Percentiles rank a stretch among this genome's conserved stretches.
phyloP scores from a whole-genome alignment of 2,888 invertebrate genomes.

The Poecilus cupreus region DNA sequence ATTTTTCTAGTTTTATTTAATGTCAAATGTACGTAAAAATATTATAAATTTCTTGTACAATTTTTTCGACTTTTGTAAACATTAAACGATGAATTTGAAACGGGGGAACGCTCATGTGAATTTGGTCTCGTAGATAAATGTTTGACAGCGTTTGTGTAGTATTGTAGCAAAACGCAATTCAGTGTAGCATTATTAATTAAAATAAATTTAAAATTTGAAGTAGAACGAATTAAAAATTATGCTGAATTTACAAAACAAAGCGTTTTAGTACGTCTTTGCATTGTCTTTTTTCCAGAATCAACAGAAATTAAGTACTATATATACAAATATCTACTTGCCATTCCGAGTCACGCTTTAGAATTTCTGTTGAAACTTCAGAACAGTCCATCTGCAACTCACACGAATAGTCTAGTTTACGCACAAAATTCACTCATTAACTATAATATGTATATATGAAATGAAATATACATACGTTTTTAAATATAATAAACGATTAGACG shows the following conservation, averaged over 20 bases:
- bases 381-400: background rate
- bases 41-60: too few relatives aligned
- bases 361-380: slow-evolving; percentile 36
- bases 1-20: too few relatives aligned
- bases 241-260: slow-evolving; percentile 28
- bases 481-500: slow-evolving; percentile 26
- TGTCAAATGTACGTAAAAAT: too few relatives aligned
- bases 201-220: background rate
- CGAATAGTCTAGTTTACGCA: slow-evolving; percentile 14
- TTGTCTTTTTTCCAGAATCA: slow-evolving; percentile 23
- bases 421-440: slow-evolving; percentile 29
- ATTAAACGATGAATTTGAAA: too few relatives aligned
- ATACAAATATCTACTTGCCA: slow-evolving; percentile 13
- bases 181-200: background rate
- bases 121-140: too few relatives aligned
- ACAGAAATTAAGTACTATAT: slow-evolving; percentile 42
- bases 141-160: too few relatives aligned
- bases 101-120: too few relatives aligned
- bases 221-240: background rate
- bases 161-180: background rate
- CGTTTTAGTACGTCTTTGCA: slow-evolving; percentile 8
- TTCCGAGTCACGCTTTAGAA: background rate
- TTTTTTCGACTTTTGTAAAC: too few relatives aligned
- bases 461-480: slow-evolving; percentile 38
- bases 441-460: slow-evolving; percentile 29